Evolutionary conservation across 2,113 vertebrate genomes (phyloP).

Genomic region (Amblyopsis rosae): DNA sequence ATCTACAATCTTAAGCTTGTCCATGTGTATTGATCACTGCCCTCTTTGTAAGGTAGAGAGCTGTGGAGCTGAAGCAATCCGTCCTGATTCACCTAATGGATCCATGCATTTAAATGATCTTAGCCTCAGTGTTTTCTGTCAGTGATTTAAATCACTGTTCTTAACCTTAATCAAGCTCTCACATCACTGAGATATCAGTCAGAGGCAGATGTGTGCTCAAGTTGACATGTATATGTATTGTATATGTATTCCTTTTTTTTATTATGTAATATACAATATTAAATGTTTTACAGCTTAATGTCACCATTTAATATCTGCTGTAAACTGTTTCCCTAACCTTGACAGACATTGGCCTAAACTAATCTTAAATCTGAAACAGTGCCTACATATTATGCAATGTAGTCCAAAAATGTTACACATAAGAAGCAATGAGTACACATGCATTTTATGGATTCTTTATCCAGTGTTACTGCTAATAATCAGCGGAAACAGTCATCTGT

Average conservation of each 20-base stretch:
- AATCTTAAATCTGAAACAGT: not conserved
- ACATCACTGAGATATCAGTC: conserved; percentile 36
- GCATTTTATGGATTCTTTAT: not conserved
- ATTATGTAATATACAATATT: no score
- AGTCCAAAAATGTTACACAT: not conserved
- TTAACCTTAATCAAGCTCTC: conserved; percentile 58
- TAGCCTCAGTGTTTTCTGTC: conserved; percentile 44
- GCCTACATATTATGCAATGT: not conserved
- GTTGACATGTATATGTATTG: no score
- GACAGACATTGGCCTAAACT: not conserved
- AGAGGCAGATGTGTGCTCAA: conserved; percentile 1
- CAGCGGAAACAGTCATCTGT: no score
- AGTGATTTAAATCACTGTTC: conserved; percentile 65
- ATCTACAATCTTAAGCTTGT: conserved; percentile 64
- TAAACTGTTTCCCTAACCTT: not conserved
- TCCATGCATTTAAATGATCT: conserved; percentile 66
- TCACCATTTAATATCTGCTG: no score
- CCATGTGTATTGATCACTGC: conserved; percentile 69
- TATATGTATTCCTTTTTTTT: no score
- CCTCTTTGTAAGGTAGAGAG: conserved; percentile 45
- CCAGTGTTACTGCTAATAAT: not conserved
- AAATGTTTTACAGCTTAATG: no score
- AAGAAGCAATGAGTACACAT: not conserved
- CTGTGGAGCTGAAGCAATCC: conserved; percentile 64
- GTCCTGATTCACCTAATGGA: conserved; percentile 61